phyloP scores from a whole-genome alignment of 92 coral and sea anemone species.

The Siderastrea radians region DNA sequence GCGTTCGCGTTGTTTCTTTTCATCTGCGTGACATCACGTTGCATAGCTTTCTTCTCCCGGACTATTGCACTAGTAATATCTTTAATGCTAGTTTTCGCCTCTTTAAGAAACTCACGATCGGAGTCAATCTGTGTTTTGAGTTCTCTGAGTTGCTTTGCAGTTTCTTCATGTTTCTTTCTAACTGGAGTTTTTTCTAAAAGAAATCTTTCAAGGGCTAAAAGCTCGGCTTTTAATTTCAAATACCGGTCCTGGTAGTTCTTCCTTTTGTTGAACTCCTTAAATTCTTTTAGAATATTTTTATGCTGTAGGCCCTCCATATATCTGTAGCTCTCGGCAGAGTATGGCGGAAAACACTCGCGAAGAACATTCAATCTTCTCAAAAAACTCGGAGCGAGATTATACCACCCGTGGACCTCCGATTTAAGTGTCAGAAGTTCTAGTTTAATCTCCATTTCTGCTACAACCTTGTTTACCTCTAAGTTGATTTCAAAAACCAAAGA shows the following conservation, averaged over 20 bases:
- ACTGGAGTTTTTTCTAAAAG: neutral
- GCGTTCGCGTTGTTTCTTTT: slow-evolving; percentile 18
- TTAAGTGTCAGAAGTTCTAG: slow-evolving; percentile 16
- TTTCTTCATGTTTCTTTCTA: slow-evolving; percentile 15
- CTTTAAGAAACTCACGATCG: neutral
- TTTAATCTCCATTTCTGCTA: slow-evolving; percentile 20
- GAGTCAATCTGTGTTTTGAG: slow-evolving; percentile 3
- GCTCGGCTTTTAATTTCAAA: slow-evolving; percentile 10
- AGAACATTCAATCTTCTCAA: slow-evolving; percentile 9
- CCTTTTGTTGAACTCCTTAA: slow-evolving; percentile 31
- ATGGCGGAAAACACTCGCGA: slow-evolving; percentile 29
- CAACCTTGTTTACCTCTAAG: slow-evolving; percentile 8
- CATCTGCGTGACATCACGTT: slow-evolving; percentile 26
- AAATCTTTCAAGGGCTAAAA: slow-evolving; percentile 4
- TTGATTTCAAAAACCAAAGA: slow-evolving; percentile 1
- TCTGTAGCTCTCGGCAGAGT: slow-evolving; percentile 17
- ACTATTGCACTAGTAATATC: slow-evolving; percentile 19
- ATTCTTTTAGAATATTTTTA: slow-evolving; percentile 10
- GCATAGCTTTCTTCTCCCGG: slow-evolving; percentile 44
- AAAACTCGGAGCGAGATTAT: slow-evolving; percentile 7
- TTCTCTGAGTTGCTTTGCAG: neutral
- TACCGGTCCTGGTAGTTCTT: slow-evolving; percentile 21
- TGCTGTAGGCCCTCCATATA: neutral
- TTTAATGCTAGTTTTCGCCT: neutral
- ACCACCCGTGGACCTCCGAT: slow-evolving; percentile 18